These are phyloP conservation scores for Vanessa cardui DNA, from an alignment of 2,888 invertebrate genomes.

Conservation along the genomic window DNA sequence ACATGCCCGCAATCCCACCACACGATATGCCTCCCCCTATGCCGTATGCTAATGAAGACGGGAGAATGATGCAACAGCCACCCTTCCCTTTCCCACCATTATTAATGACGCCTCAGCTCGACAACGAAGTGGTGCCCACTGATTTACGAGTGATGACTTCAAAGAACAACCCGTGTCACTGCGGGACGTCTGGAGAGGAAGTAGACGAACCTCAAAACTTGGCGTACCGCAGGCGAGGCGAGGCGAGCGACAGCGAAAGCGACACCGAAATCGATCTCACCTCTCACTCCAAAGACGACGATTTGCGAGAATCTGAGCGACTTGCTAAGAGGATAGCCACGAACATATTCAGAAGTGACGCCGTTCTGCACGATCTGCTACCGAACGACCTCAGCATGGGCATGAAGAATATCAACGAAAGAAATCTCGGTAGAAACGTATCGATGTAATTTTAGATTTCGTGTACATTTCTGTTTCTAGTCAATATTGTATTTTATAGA, in stretches of 20 bases:
- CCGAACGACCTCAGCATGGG: slow-evolving; percentile 78
- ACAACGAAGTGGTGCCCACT: slow-evolving; percentile 69
- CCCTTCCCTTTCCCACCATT: slow-evolving; percentile 65
- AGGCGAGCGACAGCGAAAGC: slow-evolving; percentile 71
- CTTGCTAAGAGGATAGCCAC: slow-evolving; percentile 74
- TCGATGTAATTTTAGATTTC: slow-evolving; percentile 52
- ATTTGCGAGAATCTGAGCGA: slow-evolving; percentile 71
- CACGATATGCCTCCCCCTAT: slow-evolving; percentile 66
- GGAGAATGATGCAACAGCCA: slow-evolving; percentile 62
- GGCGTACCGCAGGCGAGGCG: slow-evolving; percentile 63
- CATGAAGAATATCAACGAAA: slow-evolving; percentile 59
- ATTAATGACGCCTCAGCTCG: slow-evolving; percentile 62
- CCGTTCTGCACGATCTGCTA: slow-evolving; percentile 73
- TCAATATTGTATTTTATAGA: slow-evolving; percentile 37
- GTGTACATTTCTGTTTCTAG: slow-evolving; percentile 39
- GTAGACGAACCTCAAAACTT: slow-evolving; percentile 70
- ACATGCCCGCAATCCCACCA: slow-evolving; percentile 49
- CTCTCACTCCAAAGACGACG: slow-evolving; percentile 78
- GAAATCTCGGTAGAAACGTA: slow-evolving; percentile 58
- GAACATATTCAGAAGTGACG: slow-evolving; percentile 73
- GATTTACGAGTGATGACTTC: slow-evolving; percentile 68
- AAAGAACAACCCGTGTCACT: slow-evolving; percentile 63
- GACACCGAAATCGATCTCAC: slow-evolving; percentile 80
- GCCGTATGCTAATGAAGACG: slow-evolving; percentile 61
- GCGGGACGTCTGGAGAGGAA: slow-evolving; percentile 48